Conservation (phyloP, 1,140 invertebrate genomes). For the Hylyphantes graminicola region DNA sequence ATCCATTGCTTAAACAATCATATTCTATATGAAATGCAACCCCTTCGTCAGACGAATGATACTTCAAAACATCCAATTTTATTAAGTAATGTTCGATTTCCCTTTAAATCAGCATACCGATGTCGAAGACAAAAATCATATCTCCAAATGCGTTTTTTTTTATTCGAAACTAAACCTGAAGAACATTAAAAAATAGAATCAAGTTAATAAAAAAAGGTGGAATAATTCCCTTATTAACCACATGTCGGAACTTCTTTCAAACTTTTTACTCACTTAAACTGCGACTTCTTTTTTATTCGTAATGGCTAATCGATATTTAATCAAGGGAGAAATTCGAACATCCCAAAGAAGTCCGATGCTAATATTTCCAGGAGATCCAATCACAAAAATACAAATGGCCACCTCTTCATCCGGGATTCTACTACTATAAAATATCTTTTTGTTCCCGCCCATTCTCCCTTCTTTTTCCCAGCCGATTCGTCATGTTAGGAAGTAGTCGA, state of each 20-base stretch:
- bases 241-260: constrained; percentile 24
- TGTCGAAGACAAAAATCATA: too few relatives aligned
- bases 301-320: constrained; percentile 51
- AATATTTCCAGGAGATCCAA: constrained; percentile 45
- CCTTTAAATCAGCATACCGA: too few relatives aligned
- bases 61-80: too few relatives aligned
- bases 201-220: neutral
- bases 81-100: too few relatives aligned
- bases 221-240: constrained; percentile 48
- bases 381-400: constrained; percentile 49
- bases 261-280: constrained; percentile 41
- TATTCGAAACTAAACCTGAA: too few relatives aligned
- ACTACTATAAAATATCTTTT: constrained; percentile 30
- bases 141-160: too few relatives aligned
- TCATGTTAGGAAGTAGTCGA: constrained; percentile 34
- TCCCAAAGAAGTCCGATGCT: constrained; percentile 21
- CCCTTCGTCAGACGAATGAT: too few relatives aligned
- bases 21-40: too few relatives aligned
- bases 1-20: too few relatives aligned
- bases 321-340: constrained; percentile 41
- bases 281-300: constrained; percentile 25
- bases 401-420: neutral
- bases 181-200: too few relatives aligned
- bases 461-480: constrained; percentile 24
- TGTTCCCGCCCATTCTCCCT: constrained; percentile 4